Evolutionary conservation across 2,797 vertebrate species (phyloP).

Genomic region (Lycodopsis pacificus): DNA sequence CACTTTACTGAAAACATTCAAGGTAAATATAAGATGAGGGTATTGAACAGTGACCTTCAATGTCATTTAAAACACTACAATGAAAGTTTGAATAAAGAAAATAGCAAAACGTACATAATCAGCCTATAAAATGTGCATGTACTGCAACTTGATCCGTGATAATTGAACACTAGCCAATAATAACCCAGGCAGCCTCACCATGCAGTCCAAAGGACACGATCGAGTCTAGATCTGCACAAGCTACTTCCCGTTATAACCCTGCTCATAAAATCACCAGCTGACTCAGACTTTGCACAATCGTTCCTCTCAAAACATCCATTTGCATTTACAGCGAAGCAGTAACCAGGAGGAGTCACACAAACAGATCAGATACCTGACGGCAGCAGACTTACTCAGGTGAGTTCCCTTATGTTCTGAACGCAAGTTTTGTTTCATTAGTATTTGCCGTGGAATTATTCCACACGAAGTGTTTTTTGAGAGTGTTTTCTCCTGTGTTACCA

Average conservation of each 20-base stretch:
- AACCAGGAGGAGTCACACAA: constrained; percentile 13
- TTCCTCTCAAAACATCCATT: not conserved
- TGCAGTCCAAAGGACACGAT: not conserved
- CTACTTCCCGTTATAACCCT: not conserved
- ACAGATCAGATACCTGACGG: not conserved
- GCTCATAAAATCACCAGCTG: not conserved
- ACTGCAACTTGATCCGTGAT: not conserved
- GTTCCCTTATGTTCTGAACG: not conserved
- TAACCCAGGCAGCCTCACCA: not conserved
- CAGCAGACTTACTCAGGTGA: constrained; percentile 27
- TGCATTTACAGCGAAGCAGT: constrained; percentile 42
- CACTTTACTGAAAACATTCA: not conserved
- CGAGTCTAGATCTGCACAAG: not conserved
- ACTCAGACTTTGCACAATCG: not conserved
- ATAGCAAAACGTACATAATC: not conserved
- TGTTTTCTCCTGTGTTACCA: not conserved
- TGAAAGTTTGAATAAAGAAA: not conserved
- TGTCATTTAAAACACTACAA: not conserved
- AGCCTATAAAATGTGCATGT: not conserved
- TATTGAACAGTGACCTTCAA: not conserved
- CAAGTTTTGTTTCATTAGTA: not conserved
- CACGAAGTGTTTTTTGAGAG: not conserved
- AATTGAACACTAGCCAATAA: not conserved
- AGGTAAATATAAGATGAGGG: not conserved
- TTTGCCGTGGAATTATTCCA: not conserved